Base-by-base conservation (phyloP, 2,888 invertebrate species). In the Metacarcinus magister region DNA sequence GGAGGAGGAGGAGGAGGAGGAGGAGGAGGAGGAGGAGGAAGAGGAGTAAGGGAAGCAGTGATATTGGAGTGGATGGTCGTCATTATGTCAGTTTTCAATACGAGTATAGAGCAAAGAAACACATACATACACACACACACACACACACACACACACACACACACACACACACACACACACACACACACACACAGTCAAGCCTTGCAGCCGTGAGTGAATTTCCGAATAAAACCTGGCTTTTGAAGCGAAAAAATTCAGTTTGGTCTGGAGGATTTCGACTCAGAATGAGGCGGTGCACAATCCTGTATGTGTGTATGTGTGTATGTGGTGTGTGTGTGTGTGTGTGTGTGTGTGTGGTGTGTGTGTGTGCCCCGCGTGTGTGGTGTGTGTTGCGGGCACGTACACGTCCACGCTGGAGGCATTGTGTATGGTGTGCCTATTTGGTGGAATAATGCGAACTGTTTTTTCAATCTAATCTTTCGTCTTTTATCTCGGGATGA, bases 111-210 rank as follows among this genome's bases (percentile, higher is more conserved):
- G 90, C 32, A 19, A 39, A 90, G 39, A 90, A 8, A 90, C 23
- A 44, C 44, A 91, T 5, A 91, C 91, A 91, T 32, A 82, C 82
- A n/a, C n/a, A n/a, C n/a, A n/a, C n/a, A n/a, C n/a, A n/a, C n/a
- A n/a, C n/a, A 67, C 67, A 67, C 67, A 67, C 67, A 67, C 67
- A 67, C 91, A 91, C 91, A 91, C 91, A 91, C 91, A 91, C 91
- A 91, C 44, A 44, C 91, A 91, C 82, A 82, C 82, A 82, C 82
- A 82, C 82, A 32, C 82, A 82, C 32, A n/a, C n/a, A n/a, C n/a
- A n/a, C n/a, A n/a, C n/a, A 82, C 82, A 82, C 82, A n/a, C 32
- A 67, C n/a, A 67, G n/a, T n/a, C 82, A 82, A 32, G 82, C 32
- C 32, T 8, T 4, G 28, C 82, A 32, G 28, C 28, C 28, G 32